Percentiles rank a stretch among this genome's conserved stretches.
phyloP scores from a whole-genome alignment of 2,888 invertebrate genomes.

The Cordilura impudica region DNA sequence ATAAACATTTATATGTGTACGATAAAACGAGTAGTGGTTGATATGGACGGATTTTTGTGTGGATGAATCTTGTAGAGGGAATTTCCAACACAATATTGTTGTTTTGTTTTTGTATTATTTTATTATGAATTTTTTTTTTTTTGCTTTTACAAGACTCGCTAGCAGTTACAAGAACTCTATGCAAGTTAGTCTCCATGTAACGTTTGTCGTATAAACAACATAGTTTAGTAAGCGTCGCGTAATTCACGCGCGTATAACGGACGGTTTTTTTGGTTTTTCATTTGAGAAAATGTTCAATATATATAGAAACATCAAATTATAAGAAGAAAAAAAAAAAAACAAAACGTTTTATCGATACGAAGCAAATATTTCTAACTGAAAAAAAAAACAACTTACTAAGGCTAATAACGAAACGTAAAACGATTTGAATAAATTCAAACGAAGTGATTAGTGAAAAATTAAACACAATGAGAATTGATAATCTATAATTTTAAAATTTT shows the following conservation, averaged over 20 bases:
- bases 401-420: background rate
- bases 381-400: background rate
- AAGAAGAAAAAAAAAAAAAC: slow-evolving; percentile 29
- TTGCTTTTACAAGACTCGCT: slow-evolving; percentile 60
- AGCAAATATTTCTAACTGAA: background rate
- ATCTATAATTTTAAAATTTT: background rate
- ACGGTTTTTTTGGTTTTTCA: slow-evolving; percentile 49
- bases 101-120: background rate
- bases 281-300: too few relatives aligned
- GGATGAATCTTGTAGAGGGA: background rate
- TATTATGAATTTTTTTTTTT: slow-evolving; percentile 29
- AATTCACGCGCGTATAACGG: slow-evolving; percentile 49
- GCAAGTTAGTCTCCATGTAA: slow-evolving; percentile 71
- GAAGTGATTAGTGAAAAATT: background rate
- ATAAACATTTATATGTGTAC: background rate
- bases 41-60: background rate
- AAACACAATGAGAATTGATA: background rate
- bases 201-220: slow-evolving; percentile 71
- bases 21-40: background rate
- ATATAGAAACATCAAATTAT: too few relatives aligned
- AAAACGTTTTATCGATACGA: background rate
- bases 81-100: slow-evolving; percentile 1
- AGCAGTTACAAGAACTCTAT: slow-evolving; percentile 62
- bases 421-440: background rate
- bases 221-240: slow-evolving; percentile 57